Base-by-base conservation (phyloP, 2,113 vertebrate genomes). In the Caranx melampygus region DNA sequence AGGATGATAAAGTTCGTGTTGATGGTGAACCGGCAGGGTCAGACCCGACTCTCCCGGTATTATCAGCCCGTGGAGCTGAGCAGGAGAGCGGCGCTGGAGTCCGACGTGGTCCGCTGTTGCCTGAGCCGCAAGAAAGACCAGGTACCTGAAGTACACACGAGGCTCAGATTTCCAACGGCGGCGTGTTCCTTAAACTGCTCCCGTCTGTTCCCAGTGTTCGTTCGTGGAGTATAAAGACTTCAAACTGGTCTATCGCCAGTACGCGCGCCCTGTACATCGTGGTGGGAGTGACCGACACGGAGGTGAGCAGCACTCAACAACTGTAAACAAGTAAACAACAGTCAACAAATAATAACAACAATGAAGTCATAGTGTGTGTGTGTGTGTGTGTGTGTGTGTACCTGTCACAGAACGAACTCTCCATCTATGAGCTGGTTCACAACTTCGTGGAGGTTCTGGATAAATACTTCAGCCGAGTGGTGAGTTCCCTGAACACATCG, bases 381-480 rank as follows among this genome's bases (percentile, higher is more conserved):
- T 37, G 37, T n/a, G n/a, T n/a, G n/a, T n/a, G n/a, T 13, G 44
- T 44, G 42, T 44, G 9, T 44, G n/a, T 20, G 15, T 51, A 7
- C n/a, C 49, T 79, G 51, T n/a, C 51, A 8, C 95, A 99, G 98
- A 99, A 99, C 61, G 97, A 99, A 79, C 96, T 99, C 90, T 97
- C 97, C 12, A 93, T 99, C 74, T 99, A 96, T 92, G 97, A 99
- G 92, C 93, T 99, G 82, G 95, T 99, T 68, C 98, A 99, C 82
- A 98, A 98, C 89, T 99, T 99, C 81, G 96, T 99, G 69, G 98
- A 99, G 88, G 97, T 99, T 91, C 90, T 99, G 90, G 98, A 99
- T 76, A 98, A 97, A 80, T 99, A 99, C 92, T 99, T 99, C 94
- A 99, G 96, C 90, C 95, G 96, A 68, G 98, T 99, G 96, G 98